Evolutionary conservation across 2,888 invertebrate genomes (phyloP), one percentile per base, ranked within the genome.

Genomic region (Platycheirus albimanus): DNA sequence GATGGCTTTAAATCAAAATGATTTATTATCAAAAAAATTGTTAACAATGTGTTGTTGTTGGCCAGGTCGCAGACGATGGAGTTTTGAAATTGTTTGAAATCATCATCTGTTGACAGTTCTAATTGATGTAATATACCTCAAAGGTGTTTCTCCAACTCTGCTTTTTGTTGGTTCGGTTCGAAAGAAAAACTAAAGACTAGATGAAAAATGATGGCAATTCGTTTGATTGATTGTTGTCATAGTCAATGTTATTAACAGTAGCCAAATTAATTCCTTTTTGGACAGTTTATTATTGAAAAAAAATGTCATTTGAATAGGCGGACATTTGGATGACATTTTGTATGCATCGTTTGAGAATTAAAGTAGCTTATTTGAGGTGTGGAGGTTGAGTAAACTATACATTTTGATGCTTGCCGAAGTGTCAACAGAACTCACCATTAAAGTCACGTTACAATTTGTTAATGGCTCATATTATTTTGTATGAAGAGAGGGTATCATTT

Each of bases 21-120:
- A 81, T 81, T 81, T 77, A 81, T 81, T 66, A 49, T 66, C 61
- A 45, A 58, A 54, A 51, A 33, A 17, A 63, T 64, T 47, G 67
- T 74, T 15, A 69, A 75, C 79, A 64, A 30, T 19, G 30, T 45
- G 45, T 45, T 61, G 30, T 41, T 58, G 70, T 58, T 38, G 70
- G 58, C 33, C 63, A 75, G 47, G 58, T 58, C 38, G 11, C 15
- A 56, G 15, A 58, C 15, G 3, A 6, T 24, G 24, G 49, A 47
- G 17, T 30, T n/a, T 58, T 38, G 41, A 67, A 51, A 63, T 61
- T 76, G 43, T 33, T 76, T 71, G 67, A 61, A 81, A 71, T 77
- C 36, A 51, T 76, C 77, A 81, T 83, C 72, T 78, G 83, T 69
- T 83, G 83, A 83, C 83, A 83, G 83, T 78, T 74, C 72, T 83